Evolutionary conservation across 2,113 vertebrate species (phyloP), one percentile per base, ranked within the genome.

Genomic region (Brachyhypopomus occidentalis): DNA sequence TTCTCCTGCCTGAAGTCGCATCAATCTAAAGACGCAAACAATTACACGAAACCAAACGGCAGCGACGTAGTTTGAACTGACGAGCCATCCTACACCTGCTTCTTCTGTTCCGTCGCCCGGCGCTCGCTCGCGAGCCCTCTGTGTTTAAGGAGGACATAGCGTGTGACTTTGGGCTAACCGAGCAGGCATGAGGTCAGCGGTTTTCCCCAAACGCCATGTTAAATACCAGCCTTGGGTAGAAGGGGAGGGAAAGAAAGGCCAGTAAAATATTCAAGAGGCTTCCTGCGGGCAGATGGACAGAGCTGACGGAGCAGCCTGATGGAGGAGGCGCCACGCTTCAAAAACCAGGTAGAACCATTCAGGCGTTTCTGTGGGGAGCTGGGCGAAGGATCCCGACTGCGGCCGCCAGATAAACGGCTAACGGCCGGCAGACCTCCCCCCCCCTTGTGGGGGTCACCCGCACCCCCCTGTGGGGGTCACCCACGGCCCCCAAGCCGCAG

Each of bases 401-500:
- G 90, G 89, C 85, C 90, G 91, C 81, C 77, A 25, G 56, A 91
- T 90, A 90, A 81, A 55, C 34, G 8, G 25, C 48, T 25, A 81
- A 81, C 75, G 59, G 69, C 63, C 69, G n/a, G 63, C 58, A 79
- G 85, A 52, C 84, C 78, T 38, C 66, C 23, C 66, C 72, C 34
- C 52, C n/a, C n/a, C n/a, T n/a, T n/a, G n/a, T n/a, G n/a, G n/a
- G 58, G 75, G 76, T 87, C 90, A 90, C 90, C 89, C 91, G 83
- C 30, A 3, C 2, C 85, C 86, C 82, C 90, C 87, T n/a, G n/a
- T n/a, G n/a, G n/a, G 58, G 75, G 76, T 87, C 90, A 90, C 90
- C 89, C 91, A 83, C 30, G 30, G 30, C 85, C 86, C 82, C 90
- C 87, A 91, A 90, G 86, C 87, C 86, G 84, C 48, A 77, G 38